Percentiles rank a stretch among this genome's conserved stretches.
Conservation (phyloP, 2,797 vertebrate species). For the Chiroxiphia lanceolata region DNA sequence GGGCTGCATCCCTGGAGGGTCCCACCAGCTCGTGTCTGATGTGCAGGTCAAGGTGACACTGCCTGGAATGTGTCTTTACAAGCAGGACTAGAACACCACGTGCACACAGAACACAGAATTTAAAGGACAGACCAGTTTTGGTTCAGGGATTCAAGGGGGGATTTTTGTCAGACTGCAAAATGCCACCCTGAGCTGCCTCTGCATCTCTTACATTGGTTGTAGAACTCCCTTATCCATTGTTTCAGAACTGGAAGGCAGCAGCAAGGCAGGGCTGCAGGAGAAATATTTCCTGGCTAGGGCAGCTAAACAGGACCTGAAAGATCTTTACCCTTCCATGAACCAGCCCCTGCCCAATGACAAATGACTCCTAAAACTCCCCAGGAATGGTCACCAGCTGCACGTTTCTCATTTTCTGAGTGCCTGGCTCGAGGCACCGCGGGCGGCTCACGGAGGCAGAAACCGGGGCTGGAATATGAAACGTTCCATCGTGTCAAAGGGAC, state of each 20-base stretch:
- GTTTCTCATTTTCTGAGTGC: not conserved
- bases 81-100: not conserved
- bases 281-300: not conserved
- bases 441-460: not conserved
- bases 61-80: not conserved
- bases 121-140: not conserved
- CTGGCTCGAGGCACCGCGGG: not conserved
- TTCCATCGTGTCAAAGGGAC: accelerated
- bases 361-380: not conserved
- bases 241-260: not conserved
- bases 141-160: not conserved
- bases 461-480: accelerated
- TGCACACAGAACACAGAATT: not conserved
- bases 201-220: not conserved
- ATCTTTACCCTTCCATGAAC: not conserved
- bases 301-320: not conserved
- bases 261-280: not conserved
- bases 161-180: not conserved
- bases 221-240: not conserved
- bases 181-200: not conserved
- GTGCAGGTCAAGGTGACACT: accelerated
- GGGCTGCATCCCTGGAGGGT: not conserved
- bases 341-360: not conserved
- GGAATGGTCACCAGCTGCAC: not conserved
- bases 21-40: not conserved